phyloP scores from a whole-genome alignment of 1,140 invertebrate species.

The Lepidurus packardi region DNA sequence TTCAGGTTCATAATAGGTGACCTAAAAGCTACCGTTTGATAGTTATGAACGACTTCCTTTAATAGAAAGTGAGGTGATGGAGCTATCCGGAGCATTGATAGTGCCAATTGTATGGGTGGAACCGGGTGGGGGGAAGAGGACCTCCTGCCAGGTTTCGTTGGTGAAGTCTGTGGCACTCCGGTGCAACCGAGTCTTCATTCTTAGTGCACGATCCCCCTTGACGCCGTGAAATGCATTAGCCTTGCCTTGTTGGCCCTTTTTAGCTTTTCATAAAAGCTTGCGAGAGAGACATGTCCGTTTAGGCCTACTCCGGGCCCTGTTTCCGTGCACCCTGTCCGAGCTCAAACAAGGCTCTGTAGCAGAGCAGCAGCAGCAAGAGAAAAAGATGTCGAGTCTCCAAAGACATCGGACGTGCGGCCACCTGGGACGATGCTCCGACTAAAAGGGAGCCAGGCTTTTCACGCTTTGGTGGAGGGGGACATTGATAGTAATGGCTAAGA shows the following conservation, averaged over 20 bases:
- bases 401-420: constrained; percentile 16
- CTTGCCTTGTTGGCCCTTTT: constrained; percentile 13
- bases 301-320: neutral
- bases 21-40: constrained; percentile 18
- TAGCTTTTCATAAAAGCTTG: neutral
- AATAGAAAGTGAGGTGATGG: neutral
- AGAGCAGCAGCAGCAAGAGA: neutral
- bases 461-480: neutral
- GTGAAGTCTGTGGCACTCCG: constrained; percentile 7
- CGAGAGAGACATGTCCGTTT: neutral
- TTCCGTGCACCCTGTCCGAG: neutral
- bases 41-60: constrained; percentile 18
- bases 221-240: constrained; percentile 21
- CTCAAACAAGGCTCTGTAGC: neutral
- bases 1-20: neutral
- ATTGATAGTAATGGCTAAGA: constrained; percentile 16
- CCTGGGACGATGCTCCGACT: neutral
- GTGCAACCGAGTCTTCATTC: neutral
- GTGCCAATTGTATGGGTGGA: neutral
- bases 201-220: neutral
- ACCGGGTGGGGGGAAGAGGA: neutral
- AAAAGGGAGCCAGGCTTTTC: neutral
- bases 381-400: constrained; percentile 2
- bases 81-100: neutral
- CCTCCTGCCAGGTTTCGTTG: constrained; percentile 9